These are phyloP conservation scores for Eurytoma adleriae DNA, from an alignment of 2,888 invertebrate species.

Conservation along the genomic window DNA sequence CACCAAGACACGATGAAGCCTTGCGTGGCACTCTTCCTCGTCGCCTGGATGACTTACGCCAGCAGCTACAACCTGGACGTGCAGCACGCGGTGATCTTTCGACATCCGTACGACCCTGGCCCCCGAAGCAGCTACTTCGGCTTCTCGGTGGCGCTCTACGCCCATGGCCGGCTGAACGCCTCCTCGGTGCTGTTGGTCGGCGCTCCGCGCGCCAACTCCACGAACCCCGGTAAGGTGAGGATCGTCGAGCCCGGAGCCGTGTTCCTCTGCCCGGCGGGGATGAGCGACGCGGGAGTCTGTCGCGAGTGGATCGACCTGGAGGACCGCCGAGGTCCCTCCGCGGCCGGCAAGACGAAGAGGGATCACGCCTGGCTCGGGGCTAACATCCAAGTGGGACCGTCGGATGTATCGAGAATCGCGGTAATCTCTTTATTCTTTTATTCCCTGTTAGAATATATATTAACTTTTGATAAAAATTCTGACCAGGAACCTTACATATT, in stretches of 20 bases:
- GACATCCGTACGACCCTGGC: slow-evolving; percentile 59
- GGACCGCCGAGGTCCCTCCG: too few species aligned
- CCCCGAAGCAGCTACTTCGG: slow-evolving; percentile 70
- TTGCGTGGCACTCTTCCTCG: not conserved
- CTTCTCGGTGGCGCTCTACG: slow-evolving; percentile 69
- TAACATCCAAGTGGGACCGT: slow-evolving; percentile 72
- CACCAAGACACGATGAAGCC: not conserved
- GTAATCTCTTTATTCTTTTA: slow-evolving; percentile 61
- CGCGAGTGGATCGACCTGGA: slow-evolving; percentile 1
- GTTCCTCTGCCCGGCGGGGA: slow-evolving; percentile 66
- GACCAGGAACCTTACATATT: too few species aligned
- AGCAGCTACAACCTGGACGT: slow-evolving; percentile 68
- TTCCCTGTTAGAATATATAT: too few species aligned
- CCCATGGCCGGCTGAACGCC: not conserved
- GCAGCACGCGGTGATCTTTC: slow-evolving; percentile 65
- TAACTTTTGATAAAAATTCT: too few species aligned
- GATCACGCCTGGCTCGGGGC: slow-evolving; percentile 73
- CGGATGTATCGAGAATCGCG: slow-evolving; percentile 63
- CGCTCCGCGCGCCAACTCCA: slow-evolving; percentile 70
- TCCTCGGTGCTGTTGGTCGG: slow-evolving; percentile 67
- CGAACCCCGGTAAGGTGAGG: not conserved
- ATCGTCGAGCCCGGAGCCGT: slow-evolving; percentile 69
- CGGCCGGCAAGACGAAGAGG: slow-evolving; percentile 38
- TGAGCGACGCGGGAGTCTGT: slow-evolving; percentile 61
- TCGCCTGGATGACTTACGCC: not conserved